Conservation (phyloP, 2,113 vertebrate genomes). For the Nanorana parkeri region DNA sequence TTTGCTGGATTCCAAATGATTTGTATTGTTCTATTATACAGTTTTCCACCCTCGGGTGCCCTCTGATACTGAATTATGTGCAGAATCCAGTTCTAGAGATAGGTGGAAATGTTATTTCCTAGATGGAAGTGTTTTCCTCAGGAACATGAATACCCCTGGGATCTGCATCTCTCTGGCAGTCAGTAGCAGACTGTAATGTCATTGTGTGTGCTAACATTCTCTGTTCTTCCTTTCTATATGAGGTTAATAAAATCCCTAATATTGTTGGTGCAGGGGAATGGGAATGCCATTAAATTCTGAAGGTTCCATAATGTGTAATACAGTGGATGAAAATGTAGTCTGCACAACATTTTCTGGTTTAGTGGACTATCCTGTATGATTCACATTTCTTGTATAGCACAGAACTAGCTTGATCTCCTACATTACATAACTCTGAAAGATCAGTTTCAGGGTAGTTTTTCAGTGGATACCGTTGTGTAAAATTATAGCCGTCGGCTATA, state of each 20-base stretch:
- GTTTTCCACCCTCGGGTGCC: constrained; percentile 17
- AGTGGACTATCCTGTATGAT: background rate
- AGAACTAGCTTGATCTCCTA: background rate
- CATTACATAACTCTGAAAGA: no score
- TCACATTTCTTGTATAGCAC: background rate
- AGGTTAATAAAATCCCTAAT: background rate
- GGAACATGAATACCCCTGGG: constrained; percentile 29
- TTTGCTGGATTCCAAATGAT: constrained; percentile 23
- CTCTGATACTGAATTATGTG: constrained; percentile 31
- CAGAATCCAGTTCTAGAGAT: background rate
- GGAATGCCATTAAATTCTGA: background rate
- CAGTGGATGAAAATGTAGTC: background rate
- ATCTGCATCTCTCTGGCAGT: constrained; percentile 14
- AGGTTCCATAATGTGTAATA: background rate
- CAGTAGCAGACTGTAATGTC: constrained; percentile 17
- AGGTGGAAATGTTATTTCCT: constrained; percentile 28
- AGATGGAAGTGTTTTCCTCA: constrained; percentile 19
- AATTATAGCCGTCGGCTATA: no score
- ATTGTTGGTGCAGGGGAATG: background rate
- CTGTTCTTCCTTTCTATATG: constrained; percentile 15
- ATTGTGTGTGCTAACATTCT: background rate
- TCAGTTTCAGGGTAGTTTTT: no score
- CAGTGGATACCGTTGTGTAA: no score
- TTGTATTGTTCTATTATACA: constrained; percentile 30
- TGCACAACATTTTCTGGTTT: background rate